Percentiles rank a stretch among this genome's conserved stretches.
These are phyloP conservation scores for Drosophila malerkotliana DNA, from an alignment of 1,140 invertebrate species.

Conservation along the genomic window DNA sequence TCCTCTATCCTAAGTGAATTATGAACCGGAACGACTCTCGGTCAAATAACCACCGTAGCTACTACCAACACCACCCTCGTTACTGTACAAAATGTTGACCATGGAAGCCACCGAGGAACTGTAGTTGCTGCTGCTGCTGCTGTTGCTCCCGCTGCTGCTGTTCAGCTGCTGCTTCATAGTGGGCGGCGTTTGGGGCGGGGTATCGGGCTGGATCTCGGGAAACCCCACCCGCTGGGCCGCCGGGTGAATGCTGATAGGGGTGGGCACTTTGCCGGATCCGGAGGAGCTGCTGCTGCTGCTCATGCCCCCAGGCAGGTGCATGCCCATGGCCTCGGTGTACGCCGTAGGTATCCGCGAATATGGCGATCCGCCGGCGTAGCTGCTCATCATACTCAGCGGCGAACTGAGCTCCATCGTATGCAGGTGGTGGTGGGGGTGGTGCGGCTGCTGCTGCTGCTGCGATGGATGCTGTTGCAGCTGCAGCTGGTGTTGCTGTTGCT, in stretches of 20 bases:
- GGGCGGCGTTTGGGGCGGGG: slow-evolving; percentile 95
- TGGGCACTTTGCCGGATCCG: slow-evolving; percentile 67
- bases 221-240: slow-evolving; percentile 86
- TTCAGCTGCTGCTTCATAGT: slow-evolving; percentile 89
- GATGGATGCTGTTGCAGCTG: slow-evolving; percentile 26
- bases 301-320: slow-evolving; percentile 53
- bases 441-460: slow-evolving; percentile 46
- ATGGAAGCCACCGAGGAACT: slow-evolving; percentile 83
- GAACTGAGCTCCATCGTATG: slow-evolving; percentile 69
- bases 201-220: slow-evolving; percentile 93
- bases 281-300: slow-evolving; percentile 22
- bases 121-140: slow-evolving; percentile 46
- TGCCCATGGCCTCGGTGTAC: slow-evolving; percentile 78
- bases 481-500: slow-evolving; percentile 21
- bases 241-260: slow-evolving; percentile 73
- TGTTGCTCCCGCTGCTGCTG: slow-evolving; percentile 40
- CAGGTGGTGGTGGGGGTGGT: slow-evolving; percentile 43
- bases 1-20: slow-evolving; percentile 1
- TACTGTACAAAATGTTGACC: slow-evolving; percentile 85
- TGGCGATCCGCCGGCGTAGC: slow-evolving; percentile 81
- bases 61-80: slow-evolving; percentile 50
- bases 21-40: slow-evolving; percentile 80
- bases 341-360: slow-evolving; percentile 82
- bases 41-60: slow-evolving; percentile 85
- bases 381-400: slow-evolving; percentile 83